phyloP scores from a whole-genome alignment of 2,888 invertebrate genomes.

The Pristionchus mayeri region DNA sequence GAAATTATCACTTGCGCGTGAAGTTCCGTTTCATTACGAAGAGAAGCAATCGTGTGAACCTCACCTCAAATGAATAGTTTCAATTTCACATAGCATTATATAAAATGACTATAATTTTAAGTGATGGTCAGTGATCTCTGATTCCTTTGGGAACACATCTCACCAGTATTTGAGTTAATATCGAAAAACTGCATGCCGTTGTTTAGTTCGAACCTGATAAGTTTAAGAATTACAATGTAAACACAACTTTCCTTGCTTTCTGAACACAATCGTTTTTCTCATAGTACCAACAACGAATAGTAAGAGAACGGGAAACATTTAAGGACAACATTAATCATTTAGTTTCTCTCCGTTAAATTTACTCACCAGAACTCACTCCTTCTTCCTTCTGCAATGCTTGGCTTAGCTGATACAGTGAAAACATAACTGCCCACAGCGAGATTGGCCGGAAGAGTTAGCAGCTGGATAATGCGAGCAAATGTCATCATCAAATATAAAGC shows the following conservation, averaged over 20 bases:
- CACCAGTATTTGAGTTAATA: slow-evolving; percentile 36
- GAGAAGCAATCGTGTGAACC: not conserved
- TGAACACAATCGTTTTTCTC: too few relatives aligned
- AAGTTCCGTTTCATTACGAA: not conserved
- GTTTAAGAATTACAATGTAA: not conserved
- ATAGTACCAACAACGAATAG: not conserved
- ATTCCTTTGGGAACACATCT: not conserved
- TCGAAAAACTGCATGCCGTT: slow-evolving; percentile 20
- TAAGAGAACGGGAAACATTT: not conserved
- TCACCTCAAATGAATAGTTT: not conserved
- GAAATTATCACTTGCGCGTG: not conserved
- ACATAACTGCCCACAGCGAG: slow-evolving; percentile 35
- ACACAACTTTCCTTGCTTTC: too few relatives aligned
- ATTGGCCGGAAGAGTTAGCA: not conserved
- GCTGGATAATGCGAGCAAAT: too few relatives aligned
- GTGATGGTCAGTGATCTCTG: too few relatives aligned
- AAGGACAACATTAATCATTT: not conserved
- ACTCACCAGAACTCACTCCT: slow-evolving; percentile 46
- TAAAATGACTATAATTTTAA: too few relatives aligned
- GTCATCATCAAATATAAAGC: too few relatives aligned
- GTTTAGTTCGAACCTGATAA: slow-evolving; percentile 37
- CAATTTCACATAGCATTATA: not conserved
- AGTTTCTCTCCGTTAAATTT: not conserved
- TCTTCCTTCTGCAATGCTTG: slow-evolving; percentile 30
- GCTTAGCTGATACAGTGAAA: slow-evolving; percentile 32